Evolutionary conservation across 2,113 vertebrate genomes (phyloP).

Genomic region (Stigmatopora argus): DNA sequence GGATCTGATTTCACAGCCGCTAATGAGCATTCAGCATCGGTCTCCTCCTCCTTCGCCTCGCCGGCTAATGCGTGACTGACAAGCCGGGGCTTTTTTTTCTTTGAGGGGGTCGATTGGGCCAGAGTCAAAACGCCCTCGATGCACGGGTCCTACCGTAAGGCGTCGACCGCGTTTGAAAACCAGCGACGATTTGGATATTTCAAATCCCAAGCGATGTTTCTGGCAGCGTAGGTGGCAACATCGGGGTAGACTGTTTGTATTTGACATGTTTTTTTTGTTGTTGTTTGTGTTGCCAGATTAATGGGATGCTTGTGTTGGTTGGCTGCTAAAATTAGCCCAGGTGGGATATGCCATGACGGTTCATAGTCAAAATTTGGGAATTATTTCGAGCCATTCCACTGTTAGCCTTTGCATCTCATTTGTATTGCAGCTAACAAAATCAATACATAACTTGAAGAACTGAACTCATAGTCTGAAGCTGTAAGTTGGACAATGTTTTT

Average conservation of each 20-base stretch:
- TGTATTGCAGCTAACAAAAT: constrained; percentile 24
- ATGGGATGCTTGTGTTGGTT: constrained; percentile 42
- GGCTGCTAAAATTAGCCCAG: constrained; percentile 59
- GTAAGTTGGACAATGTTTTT: background rate
- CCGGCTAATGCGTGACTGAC: constrained; percentile 69
- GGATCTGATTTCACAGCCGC: constrained; percentile 65
- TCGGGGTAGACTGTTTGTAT: constrained; percentile 27
- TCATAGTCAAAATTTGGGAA: constrained; percentile 23
- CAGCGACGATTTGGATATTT: background rate
- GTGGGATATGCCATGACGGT: constrained; percentile 35
- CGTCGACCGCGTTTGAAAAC: background rate
- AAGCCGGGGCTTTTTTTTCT: constrained; percentile 38
- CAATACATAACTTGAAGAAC: constrained; percentile 31
- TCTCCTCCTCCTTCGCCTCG: constrained; percentile 62
- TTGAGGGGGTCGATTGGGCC: constrained; percentile 29
- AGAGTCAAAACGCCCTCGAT: constrained; percentile 42
- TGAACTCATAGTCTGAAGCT: background rate
- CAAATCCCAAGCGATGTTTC: background rate
- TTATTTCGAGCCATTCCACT: constrained; percentile 21
- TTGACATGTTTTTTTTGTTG: constrained; percentile 14
- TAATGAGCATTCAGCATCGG: constrained; percentile 66
- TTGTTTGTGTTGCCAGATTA: constrained; percentile 45
- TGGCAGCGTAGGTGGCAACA: constrained; percentile 37
- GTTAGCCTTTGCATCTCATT: constrained; percentile 7
- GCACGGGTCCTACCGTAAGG: constrained; percentile 47